Percentiles rank a stretch among this genome's conserved stretches.
Conservation (phyloP, 2,888 invertebrate genomes). For the Patella ulyssiponensis region DNA sequence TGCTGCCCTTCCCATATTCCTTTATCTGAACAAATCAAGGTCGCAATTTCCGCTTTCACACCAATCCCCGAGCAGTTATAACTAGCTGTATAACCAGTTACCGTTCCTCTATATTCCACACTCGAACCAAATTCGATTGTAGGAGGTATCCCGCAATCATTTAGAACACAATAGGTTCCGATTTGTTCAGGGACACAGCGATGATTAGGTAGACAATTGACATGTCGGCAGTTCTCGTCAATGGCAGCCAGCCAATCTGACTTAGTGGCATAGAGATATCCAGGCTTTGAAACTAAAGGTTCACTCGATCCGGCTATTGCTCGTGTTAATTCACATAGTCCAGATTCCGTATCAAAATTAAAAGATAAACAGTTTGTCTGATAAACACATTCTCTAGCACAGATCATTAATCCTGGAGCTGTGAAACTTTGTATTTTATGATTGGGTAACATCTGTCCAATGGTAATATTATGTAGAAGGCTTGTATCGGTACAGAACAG, state of each 20-base stretch:
- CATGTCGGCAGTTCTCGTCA: neutral
- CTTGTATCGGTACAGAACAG: too few species aligned
- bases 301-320: neutral
- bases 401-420: neutral
- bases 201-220: neutral
- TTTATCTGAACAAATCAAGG: neutral
- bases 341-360: neutral
- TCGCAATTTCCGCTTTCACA: neutral
- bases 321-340: neutral
- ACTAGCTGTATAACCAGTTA: neutral
- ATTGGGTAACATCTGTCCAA: too few species aligned
- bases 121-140: neutral
- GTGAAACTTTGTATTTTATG: too few species aligned
- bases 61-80: neutral
- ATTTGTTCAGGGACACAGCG: neutral
- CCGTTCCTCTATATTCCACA: neutral
- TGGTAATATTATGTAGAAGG: too few species aligned
- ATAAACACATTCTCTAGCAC: constrained; percentile 11
- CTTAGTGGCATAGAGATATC: neutral
- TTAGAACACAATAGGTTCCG: neutral
- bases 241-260: neutral
- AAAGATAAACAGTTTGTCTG: constrained; percentile 2
- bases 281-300: neutral
- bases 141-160: neutral
- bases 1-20: neutral